phyloP scores from a whole-genome alignment of 2,797 vertebrate genomes.

The Sus cebifrons region DNA sequence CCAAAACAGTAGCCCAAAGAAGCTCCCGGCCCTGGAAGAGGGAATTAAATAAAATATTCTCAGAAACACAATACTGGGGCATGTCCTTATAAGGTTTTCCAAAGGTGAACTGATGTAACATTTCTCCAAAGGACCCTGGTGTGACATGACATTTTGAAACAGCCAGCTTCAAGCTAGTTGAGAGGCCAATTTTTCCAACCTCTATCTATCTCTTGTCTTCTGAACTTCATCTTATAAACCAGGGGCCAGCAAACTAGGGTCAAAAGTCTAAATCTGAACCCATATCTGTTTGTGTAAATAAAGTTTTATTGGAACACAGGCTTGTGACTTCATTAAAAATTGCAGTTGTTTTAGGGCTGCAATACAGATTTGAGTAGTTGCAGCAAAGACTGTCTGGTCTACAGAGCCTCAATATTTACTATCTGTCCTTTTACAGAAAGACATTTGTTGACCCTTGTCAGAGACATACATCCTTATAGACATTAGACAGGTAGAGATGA shows the following conservation, averaged over 20 bases:
- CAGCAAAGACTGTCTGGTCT: background rate
- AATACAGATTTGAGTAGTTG: background rate
- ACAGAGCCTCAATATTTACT: background rate
- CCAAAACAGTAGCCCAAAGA: background rate
- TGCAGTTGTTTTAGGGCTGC: background rate
- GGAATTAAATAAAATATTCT: background rate
- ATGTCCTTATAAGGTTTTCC: background rate
- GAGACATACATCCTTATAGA: background rate
- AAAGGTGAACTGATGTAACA: conserved; percentile 1
- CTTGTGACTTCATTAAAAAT: background rate
- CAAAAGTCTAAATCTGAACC: background rate
- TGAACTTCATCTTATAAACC: conserved; percentile 42
- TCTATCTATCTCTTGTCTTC: background rate
- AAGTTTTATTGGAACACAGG: background rate
- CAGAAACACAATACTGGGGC: background rate
- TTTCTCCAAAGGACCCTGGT: background rate
- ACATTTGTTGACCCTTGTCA: background rate
- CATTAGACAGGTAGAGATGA: background rate
- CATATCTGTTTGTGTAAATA: background rate
- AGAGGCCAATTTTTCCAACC: background rate
- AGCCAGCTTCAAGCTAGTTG: background rate
- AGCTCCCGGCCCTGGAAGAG: background rate
- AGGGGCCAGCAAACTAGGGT: background rate
- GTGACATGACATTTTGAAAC: background rate
- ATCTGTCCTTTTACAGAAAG: background rate